phyloP scores from a whole-genome alignment of 2,113 vertebrate genomes.

The Microtus pennsylvanicus region DNA sequence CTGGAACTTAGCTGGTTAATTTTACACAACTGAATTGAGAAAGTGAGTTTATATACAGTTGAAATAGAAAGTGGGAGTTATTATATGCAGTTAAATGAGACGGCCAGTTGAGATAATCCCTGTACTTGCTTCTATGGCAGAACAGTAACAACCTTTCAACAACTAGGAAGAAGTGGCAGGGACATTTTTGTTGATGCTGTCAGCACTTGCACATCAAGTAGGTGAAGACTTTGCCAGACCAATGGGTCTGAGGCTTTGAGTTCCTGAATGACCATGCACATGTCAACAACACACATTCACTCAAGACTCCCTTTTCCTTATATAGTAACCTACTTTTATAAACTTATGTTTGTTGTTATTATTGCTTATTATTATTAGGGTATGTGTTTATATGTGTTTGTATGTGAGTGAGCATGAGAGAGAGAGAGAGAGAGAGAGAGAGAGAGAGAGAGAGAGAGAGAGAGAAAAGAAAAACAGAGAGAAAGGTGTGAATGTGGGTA shows the following conservation, averaged over 20 bases:
- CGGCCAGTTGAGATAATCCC: not conserved
- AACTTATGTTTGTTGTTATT: not conserved
- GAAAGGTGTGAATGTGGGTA: too few species aligned
- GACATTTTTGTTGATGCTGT: not conserved
- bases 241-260: not conserved
- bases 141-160: not conserved
- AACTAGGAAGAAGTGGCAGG: not conserved
- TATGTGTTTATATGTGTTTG: not conserved
- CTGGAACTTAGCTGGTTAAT: not conserved
- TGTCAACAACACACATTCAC: not conserved
- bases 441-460: not conserved
- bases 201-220: fast-evolving
- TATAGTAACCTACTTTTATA: not conserved
- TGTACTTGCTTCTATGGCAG: not conserved
- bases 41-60: not conserved
- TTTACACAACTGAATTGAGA: not conserved
- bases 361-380: not conserved
- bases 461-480: not conserved
- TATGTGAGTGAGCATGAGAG: not conserved
- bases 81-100: not conserved
- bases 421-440: not conserved
- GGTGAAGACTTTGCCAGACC: not conserved
- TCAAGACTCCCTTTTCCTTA: not conserved
- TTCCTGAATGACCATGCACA: not conserved
- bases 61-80: not conserved